phyloP scores from a whole-genome alignment of 2,797 vertebrate genomes.

The Ptychobarbus kaznakovi region DNA sequence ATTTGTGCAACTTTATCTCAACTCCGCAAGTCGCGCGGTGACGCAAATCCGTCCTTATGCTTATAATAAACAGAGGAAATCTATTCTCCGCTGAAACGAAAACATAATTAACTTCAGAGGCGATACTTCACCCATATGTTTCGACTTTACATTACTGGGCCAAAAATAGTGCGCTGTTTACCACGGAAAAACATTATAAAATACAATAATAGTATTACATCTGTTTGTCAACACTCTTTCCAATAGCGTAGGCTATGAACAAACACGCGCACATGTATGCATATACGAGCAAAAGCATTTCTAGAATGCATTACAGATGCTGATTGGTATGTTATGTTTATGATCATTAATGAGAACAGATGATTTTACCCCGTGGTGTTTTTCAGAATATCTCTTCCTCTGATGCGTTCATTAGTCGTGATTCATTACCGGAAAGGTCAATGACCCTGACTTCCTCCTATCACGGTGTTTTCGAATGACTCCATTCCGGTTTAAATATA shows the following conservation, averaged over 20 bases:
- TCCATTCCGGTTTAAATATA: conserved; percentile 86
- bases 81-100: conserved; percentile 88
- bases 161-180: background rate
- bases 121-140: conserved; percentile 81
- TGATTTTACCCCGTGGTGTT: conserved; percentile 16
- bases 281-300: background rate
- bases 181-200: no score
- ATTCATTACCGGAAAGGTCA: conserved; percentile 75
- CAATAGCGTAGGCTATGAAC: background rate
- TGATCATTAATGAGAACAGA: conserved; percentile 13
- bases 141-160: conserved; percentile 39
- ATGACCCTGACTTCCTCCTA: conserved; percentile 79
- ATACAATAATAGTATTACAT: background rate
- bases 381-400: conserved; percentile 47
- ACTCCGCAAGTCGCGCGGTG: conserved; percentile 92
- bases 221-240: background rate
- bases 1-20: conserved; percentile 99
- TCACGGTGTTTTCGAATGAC: conserved; percentile 82
- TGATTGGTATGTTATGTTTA: background rate
- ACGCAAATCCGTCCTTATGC: conserved; percentile 97
- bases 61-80: conserved; percentile 98
- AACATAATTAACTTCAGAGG: conserved; percentile 93
- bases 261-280: background rate
- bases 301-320: background rate
- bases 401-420: conserved; percentile 73